Evolutionary conservation across 2,113 vertebrate species (phyloP).

Genomic region (Dasyurus viverrinus): DNA sequence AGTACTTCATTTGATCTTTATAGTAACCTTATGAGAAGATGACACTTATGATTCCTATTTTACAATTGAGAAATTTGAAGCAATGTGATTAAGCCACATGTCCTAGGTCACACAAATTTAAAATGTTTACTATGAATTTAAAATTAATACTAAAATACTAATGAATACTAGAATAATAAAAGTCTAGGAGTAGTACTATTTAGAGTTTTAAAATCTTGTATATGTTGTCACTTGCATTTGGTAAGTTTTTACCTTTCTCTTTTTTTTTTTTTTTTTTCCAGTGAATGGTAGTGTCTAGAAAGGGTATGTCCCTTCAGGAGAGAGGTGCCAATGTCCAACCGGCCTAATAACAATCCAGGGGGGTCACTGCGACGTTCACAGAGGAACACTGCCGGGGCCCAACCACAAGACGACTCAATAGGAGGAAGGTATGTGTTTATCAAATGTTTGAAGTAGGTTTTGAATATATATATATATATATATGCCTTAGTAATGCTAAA

Average conservation of each 20-base stretch:
- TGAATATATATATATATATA: no score
- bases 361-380: slow-evolving; percentile 99
- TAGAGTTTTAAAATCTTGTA: neutral
- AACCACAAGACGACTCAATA: slow-evolving; percentile 97
- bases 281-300: slow-evolving; percentile 99
- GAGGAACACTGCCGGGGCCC: slow-evolving; percentile 99
- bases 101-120: neutral
- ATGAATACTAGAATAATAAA: no score
- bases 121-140: no score
- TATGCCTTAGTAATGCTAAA: neutral
- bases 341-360: slow-evolving; percentile 99
- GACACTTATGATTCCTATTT: neutral
- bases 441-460: slow-evolving; percentile 34
- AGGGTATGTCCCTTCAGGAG: slow-evolving; percentile 99
- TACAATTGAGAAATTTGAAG: neutral
- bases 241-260: slow-evolving; percentile 43
- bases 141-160: neutral
- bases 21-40: neutral
- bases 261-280: no score
- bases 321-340: slow-evolving; percentile 99
- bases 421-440: slow-evolving; percentile 93
- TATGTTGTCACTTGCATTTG: neutral
- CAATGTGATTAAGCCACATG: no score
- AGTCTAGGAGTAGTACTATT: neutral
- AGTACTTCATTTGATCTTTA: neutral